phyloP scores from a whole-genome alignment of 30 jellyfish, hydroid and myxozoan species.

The Phacellophora camtschatica region DNA sequence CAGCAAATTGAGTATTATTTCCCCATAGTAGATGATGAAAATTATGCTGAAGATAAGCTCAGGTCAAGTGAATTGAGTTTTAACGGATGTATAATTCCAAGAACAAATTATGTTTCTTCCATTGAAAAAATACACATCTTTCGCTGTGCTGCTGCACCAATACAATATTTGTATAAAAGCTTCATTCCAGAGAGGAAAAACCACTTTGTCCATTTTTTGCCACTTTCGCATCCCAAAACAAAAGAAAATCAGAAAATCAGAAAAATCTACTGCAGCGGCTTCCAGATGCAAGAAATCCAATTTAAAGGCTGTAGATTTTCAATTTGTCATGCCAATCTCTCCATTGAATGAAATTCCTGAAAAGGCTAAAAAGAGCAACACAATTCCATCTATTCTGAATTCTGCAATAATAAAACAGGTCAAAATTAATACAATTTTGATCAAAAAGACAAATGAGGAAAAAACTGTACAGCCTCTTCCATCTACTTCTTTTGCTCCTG shows the following conservation, averaged over 20 bases:
- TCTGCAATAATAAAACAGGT: background rate
- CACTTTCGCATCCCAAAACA: background rate
- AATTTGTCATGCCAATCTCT: too few species aligned
- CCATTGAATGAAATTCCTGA: background rate
- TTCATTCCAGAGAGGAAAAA: background rate
- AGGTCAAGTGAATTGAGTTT: background rate
- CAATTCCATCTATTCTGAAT: background rate
- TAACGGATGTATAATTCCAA: conserved; percentile 19
- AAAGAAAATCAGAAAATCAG: background rate
- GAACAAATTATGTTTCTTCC: background rate
- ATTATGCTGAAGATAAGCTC: background rate
- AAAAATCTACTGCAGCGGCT: background rate
- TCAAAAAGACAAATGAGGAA: background rate
- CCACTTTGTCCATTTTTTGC: conserved; percentile 38
- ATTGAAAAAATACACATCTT: conserved; percentile 13
- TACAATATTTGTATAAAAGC: background rate
- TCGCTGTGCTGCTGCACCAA: conserved; percentile 33
- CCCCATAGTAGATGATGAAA: background rate
- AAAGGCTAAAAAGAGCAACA: background rate
- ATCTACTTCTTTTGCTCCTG: background rate
- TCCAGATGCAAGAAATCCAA: too few species aligned
- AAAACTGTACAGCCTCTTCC: background rate
- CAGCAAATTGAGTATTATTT: conserved; percentile 29
- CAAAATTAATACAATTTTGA: background rate
- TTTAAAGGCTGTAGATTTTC: background rate